Evolutionary conservation across 2,797 vertebrate genomes (phyloP), one percentile per base, ranked within the genome.

Genomic region (Molossus alvarezi): DNA sequence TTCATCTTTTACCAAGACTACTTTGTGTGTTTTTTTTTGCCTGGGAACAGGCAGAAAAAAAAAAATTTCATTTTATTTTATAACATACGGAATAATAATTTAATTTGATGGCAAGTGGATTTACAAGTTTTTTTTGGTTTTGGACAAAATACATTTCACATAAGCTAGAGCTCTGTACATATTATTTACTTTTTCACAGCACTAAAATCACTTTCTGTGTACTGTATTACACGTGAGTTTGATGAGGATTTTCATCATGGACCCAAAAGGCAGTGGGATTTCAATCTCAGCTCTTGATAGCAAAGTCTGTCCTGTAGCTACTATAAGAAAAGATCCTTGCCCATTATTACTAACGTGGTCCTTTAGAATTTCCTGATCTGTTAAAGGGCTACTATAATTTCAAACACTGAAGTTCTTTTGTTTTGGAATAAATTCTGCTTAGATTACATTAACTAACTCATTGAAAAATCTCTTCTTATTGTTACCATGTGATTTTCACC

Each of bases 1-100:
- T 65, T 90, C 6, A 48, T 77, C 37, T 97, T 95, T 79, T 55
- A 60, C 11, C 67, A 72, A 72, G 33, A 53, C 4, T 79, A 41
- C 23, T 75, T 21, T 65, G 41, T 45, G 41, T 75, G 57, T 73
- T 33, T 41, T 73, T 33, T 41, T 21, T 77, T 86, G 57, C 14
- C 69, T 48, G 23, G 12, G 93, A 83, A 83, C 5, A 58, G 65
- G n/a, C 65, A 69, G n/a, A 37, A 9, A n/a, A 69, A 69, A 45
- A 45, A 37, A 37, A 33, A 37, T 37, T 69, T 18, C 20, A 20
- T n/a, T 69, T 37, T 18, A 69, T 69, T 69, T 69, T 69, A 69
- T 69, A 33, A 69, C 8, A 37, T 69, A 69, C 37, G 33, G 20
- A 69, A 37, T 69, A 69, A 33, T 37, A 69, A 37, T 37, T 69